A percentile compares a stretch with the other conserved stretches of the same genome.
Conservation (phyloP, 2,888 invertebrate genomes). For the Drosophila falleni region DNA sequence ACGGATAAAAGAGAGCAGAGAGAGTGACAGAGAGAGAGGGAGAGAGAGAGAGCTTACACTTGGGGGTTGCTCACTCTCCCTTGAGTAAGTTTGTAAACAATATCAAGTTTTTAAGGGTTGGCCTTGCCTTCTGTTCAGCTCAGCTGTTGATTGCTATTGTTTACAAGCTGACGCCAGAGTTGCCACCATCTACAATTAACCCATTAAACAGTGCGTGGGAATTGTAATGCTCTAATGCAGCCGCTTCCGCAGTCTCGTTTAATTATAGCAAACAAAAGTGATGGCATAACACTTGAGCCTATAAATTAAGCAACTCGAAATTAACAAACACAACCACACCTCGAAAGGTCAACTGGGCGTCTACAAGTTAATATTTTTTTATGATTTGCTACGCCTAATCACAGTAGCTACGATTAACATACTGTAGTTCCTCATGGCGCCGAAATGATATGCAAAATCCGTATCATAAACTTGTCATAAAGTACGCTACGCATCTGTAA, state of each 20-base stretch:
- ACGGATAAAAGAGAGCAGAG: conserved; percentile 34
- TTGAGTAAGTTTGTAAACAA: conserved; percentile 62
- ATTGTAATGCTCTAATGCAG: conserved; percentile 40
- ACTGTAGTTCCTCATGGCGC: conserved; percentile 54
- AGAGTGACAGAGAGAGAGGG: not conserved
- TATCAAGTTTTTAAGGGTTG: conserved; percentile 49
- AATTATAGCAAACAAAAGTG: conserved; percentile 47
- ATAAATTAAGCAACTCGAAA: conserved; percentile 38
- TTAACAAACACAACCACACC: conserved; percentile 10
- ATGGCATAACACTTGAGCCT: conserved; percentile 39
- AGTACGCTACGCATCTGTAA: conserved; percentile 32
- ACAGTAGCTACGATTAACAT: conserved; percentile 31
- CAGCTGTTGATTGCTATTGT: conserved; percentile 56
- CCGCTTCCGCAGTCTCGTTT: conserved; percentile 41
- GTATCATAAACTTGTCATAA: conserved; percentile 31
- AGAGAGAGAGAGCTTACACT: not conserved
- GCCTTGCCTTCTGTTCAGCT: conserved; percentile 37
- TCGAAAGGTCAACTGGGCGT: conserved; percentile 65
- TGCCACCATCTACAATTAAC: conserved; percentile 32
- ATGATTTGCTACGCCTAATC: conserved; percentile 55
- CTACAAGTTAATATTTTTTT: conserved; percentile 14
- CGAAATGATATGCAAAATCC: conserved; percentile 58
- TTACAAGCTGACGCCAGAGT: conserved; percentile 40
- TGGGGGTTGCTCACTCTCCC: conserved; percentile 37
- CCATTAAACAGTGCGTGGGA: conserved; percentile 50